Conservation (phyloP, 2,888 invertebrate genomes). For the Drosophila anceps region DNA sequence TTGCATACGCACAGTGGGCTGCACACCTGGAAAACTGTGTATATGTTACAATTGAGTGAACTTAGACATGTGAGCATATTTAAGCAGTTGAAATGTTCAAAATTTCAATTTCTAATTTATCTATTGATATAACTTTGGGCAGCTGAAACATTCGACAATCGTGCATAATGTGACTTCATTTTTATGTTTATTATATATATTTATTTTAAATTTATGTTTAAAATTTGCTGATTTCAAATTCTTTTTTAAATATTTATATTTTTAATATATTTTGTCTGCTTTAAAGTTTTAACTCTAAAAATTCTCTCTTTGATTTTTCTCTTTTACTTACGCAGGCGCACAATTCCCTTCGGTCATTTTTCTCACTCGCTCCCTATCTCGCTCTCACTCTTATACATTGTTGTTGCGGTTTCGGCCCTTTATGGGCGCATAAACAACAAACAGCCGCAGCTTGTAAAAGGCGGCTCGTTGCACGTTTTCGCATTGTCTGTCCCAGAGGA, state of each 20-base stretch:
- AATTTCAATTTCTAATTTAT: no score
- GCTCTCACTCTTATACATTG: not conserved
- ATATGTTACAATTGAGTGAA: not conserved
- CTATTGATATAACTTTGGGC: no score
- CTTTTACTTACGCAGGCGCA: constrained; percentile 26
- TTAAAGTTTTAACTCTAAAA: not conserved
- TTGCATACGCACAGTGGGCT: constrained; percentile 31
- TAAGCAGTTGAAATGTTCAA: no score
- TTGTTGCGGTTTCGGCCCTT: constrained; percentile 9
- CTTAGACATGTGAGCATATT: no score
- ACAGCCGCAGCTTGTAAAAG: constrained; percentile 24
- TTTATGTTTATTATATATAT: no score
- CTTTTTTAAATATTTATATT: no score
- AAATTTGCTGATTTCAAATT: not conserved
- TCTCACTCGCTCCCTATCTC: not conserved
- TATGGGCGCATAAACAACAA: constrained; percentile 51
- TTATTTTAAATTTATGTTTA: no score
- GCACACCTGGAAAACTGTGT: not conserved
- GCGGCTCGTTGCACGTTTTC: constrained; percentile 56
- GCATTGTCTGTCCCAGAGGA: constrained; percentile 41
- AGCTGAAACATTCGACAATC: no score
- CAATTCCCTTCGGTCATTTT: not conserved
- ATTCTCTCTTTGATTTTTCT: constrained; percentile 19
- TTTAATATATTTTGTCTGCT: not conserved
- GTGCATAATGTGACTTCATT: no score